Evolutionary conservation across 2,797 vertebrate genomes (phyloP), one percentile per base, ranked within the genome.

Genomic region (Rhinogobio ventralis): DNA sequence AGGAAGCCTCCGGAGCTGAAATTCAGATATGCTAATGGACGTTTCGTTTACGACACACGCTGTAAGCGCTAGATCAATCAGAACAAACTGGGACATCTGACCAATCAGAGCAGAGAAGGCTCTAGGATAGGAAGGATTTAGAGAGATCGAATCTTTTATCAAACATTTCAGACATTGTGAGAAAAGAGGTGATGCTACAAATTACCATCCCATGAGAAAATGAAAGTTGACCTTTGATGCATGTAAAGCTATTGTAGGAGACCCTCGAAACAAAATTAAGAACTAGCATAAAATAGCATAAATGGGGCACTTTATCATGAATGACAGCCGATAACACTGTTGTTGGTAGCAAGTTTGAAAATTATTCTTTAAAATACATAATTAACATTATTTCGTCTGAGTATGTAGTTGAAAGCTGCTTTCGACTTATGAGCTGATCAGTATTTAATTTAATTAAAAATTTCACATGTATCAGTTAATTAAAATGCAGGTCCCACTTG

Each of bases 31-130:
- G 55, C 10, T n/a, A 25, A 13, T 5, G 5, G 1, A 1, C 0
- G 5, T 62, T 62, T 64, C 0, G 0, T 30, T 30, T 20, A 2
- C 7, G 2, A 53, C 15, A 51, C 0, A 2, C 7, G 0, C 6
- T 64, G 60, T 64, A 30, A 64, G 2, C 6, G 5, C 6, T 28
- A 28, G n/a, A 62, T n/a, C n/a, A 62, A 15, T 62, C n/a, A 2
- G 5, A 28, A 5, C 57, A 62, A 13, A 25, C n/a, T 60, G 57
- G n/a, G n/a, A 11, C n/a, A 25, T 60, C 20, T 13, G 57, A 60
- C n/a, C 57, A 60, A 25, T 60, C 57, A 25, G 4, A 6, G 10
- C 57, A 25, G n/a, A 25, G 23, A 13, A 25, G n/a, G 23, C n/a
- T 60, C 10, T 60, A 0, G 1, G n/a, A 60, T 25, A 60, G n/a